Percentiles rank a stretch among this genome's conserved stretches.
Evolutionary conservation across 2,888 invertebrate species (phyloP).

Genomic region (Prostheceraeus crozeri): DNA sequence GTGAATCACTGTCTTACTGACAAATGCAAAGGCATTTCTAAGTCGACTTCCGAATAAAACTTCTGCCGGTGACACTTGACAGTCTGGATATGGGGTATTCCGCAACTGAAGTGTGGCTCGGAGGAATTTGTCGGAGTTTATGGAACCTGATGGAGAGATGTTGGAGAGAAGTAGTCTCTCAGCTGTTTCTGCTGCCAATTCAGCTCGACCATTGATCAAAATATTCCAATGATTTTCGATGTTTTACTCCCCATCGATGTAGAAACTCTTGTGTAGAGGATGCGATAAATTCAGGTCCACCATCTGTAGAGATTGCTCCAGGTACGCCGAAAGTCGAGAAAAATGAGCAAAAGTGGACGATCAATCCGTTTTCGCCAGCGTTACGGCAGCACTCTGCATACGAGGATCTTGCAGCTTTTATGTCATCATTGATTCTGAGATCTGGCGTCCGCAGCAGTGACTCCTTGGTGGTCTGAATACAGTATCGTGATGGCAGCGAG

Average conservation of each 20-base stretch:
- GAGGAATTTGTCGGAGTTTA: constrained; percentile 40
- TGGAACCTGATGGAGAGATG: constrained; percentile 35
- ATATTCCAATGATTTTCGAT: no score
- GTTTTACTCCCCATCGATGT: no score
- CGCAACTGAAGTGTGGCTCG: constrained; percentile 40
- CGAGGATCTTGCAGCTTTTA: no score
- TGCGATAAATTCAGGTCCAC: no score
- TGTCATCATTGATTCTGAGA: no score
- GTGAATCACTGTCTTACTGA: constrained; percentile 38
- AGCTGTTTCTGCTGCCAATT: constrained; percentile 42
- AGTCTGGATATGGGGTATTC: constrained; percentile 40
- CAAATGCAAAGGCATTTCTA: constrained; percentile 36
- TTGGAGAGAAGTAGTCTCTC: constrained; percentile 42
- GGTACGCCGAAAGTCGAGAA: no score
- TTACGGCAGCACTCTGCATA: no score
- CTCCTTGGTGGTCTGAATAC: not conserved
- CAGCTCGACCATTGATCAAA: constrained; percentile 42
- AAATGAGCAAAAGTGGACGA: no score
- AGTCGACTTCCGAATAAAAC: constrained; percentile 39
- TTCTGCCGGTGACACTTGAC: constrained; percentile 41
- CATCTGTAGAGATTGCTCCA: no score
- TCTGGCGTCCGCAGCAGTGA: constrained; percentile 1
- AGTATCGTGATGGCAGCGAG: no score
- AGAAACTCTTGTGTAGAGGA: no score
- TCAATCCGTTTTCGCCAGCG: no score